A percentile compares a stretch with the other conserved stretches of the same genome.
Conservation (phyloP, 2,797 vertebrate species). For the Cercopithecus mitis region DNA sequence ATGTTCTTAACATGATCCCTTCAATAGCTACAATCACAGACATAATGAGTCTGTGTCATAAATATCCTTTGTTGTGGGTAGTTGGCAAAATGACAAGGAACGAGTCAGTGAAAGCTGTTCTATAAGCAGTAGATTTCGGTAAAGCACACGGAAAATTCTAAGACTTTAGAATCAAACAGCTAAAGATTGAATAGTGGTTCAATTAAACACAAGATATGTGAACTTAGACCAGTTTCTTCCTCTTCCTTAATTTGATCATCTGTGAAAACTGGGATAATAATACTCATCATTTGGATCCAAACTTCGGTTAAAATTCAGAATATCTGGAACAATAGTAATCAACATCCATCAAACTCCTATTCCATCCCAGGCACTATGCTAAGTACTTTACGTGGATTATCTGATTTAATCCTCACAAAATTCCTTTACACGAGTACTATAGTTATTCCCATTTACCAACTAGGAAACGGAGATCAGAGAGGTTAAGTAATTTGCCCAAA, state of each 20-base stretch:
- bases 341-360: neutral
- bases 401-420: neutral
- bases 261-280: neutral
- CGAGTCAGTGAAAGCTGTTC: neutral
- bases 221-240: neutral
- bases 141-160: neutral
- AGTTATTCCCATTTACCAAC: neutral
- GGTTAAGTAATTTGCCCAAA: neutral
- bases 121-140: neutral
- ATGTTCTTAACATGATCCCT: neutral
- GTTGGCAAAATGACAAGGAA: neutral
- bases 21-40: neutral
- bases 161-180: neutral
- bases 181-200: neutral
- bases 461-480: neutral
- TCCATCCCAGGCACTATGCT: neutral
- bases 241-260: neutral
- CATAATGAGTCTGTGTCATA: neutral
- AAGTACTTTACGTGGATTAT: neutral
- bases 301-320: neutral
- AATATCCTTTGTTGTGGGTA: neutral
- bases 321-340: neutral
- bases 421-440: neutral
- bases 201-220: neutral
- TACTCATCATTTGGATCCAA: neutral